Conservation (phyloP, 2,888 invertebrate genomes). For the Morpho deidamia region DNA sequence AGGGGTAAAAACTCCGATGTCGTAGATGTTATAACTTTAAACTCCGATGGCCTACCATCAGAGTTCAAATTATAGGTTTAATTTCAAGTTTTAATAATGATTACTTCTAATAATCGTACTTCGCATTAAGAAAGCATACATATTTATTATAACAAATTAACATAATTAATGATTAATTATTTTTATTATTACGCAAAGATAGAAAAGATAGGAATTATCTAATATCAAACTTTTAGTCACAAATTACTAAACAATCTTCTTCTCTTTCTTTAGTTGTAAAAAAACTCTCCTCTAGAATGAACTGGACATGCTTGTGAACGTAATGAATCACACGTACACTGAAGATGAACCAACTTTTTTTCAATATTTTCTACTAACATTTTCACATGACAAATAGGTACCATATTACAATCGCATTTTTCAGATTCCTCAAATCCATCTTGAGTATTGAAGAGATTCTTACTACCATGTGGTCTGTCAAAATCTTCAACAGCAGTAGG, state of each 20-base stretch:
- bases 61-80: no score
- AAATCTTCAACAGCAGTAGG: conserved; percentile 27
- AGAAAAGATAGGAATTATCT: no score
- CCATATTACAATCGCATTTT: conserved; percentile 52
- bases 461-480: conserved; percentile 22
- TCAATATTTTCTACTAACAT: conserved; percentile 65
- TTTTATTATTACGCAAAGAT: no score
- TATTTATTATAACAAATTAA: no score
- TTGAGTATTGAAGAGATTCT: conserved; percentile 15
- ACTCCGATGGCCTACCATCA: no score
- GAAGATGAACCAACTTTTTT: conserved; percentile 44
- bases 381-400: conserved; percentile 68
- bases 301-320: conserved; percentile 53
- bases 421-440: conserved; percentile 1
- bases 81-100: no score
- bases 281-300: conserved; percentile 37
- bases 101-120: no score
- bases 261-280: neutral
- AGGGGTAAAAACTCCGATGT: no score
- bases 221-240: neutral
- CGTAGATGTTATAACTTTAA: no score
- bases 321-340: conserved; percentile 61
- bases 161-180: no score
- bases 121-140: no score
- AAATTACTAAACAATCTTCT: neutral